A percentile compares a stretch with the other conserved stretches of the same genome.
Conservation (phyloP, 2,888 invertebrate genomes). For the Glyphotaelius pellucidus region DNA sequence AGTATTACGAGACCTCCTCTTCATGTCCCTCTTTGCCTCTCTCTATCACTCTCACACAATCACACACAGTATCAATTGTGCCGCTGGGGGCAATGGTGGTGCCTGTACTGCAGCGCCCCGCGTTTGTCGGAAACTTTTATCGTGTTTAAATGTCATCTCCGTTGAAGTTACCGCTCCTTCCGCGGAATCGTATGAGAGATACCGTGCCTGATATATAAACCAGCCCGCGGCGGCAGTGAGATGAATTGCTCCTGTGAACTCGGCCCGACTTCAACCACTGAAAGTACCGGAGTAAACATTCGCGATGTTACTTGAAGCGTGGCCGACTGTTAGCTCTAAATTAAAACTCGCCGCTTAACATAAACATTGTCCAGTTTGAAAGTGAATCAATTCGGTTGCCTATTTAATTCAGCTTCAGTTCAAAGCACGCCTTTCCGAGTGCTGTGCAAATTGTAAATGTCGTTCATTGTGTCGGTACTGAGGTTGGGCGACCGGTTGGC, state of each 20-base stretch:
- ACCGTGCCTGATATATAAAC: not conserved
- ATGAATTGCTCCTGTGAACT: constrained; percentile 43
- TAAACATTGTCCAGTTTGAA: constrained; percentile 40
- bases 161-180: not conserved
- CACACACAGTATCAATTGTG: constrained; percentile 45
- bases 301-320: constrained; percentile 61
- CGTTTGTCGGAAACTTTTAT: constrained; percentile 41
- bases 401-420: constrained; percentile 24
- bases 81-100: constrained; percentile 35
- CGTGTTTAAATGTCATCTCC: constrained; percentile 28
- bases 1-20: constrained; percentile 42
- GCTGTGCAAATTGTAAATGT: constrained; percentile 44
- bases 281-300: constrained; percentile 47
- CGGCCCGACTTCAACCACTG: constrained; percentile 28
- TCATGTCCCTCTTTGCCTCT: constrained; percentile 16
- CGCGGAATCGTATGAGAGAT: not conserved
- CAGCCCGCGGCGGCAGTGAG: constrained; percentile 6
- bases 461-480: constrained; percentile 30
- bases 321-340: constrained; percentile 54
- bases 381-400: constrained; percentile 22
- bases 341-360: constrained; percentile 50
- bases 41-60: constrained; percentile 36
- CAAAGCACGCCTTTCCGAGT: constrained; percentile 28
- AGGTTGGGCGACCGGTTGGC: constrained; percentile 55
- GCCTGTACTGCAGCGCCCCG: not conserved